Conservation (phyloP, 2,797 vertebrate species). For the Pseudomugil tenellus region DNA sequence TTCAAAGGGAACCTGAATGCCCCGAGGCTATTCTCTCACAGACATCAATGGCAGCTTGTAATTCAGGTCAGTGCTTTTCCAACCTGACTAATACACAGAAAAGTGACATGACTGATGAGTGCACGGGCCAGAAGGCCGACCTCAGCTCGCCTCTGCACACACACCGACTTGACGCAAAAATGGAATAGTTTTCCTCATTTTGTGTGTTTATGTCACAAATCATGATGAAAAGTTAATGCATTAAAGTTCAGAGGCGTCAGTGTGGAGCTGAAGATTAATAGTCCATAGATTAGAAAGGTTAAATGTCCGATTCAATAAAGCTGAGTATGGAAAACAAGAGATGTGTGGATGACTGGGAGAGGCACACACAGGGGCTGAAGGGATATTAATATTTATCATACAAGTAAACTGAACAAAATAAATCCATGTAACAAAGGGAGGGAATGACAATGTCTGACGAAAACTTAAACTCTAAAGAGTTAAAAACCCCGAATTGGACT, state of each 20-base stretch:
- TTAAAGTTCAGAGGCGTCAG: conserved; percentile 25
- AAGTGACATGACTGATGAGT: conserved; percentile 61
- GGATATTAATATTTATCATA: conserved; percentile 1
- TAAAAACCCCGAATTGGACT: background rate
- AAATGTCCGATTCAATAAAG: conserved; percentile 21
- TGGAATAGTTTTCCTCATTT: background rate
- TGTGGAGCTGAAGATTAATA: conserved; percentile 47
- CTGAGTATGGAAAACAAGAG: conserved; percentile 39
- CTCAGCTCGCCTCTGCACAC: conserved; percentile 40
- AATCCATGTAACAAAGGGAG: background rate
- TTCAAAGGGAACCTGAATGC: conserved; percentile 37
- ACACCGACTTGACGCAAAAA: conserved; percentile 18
- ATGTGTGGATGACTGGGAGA: background rate
- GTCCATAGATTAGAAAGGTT: conserved; percentile 38
- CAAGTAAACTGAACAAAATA: background rate
- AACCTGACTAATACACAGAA: conserved; percentile 40
- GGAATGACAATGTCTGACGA: background rate
- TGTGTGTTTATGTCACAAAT: conserved; percentile 30
- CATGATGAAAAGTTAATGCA: conserved; percentile 12
- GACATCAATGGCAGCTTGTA: conserved; percentile 46
- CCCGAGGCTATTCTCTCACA: conserved; percentile 30
- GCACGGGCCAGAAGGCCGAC: conserved; percentile 34
- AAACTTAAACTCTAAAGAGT: background rate
- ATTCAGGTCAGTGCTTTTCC: conserved; percentile 63
- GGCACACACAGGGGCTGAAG: background rate